phyloP scores from a whole-genome alignment of 2,113 vertebrate species.

The Ciconia boyciana region DNA sequence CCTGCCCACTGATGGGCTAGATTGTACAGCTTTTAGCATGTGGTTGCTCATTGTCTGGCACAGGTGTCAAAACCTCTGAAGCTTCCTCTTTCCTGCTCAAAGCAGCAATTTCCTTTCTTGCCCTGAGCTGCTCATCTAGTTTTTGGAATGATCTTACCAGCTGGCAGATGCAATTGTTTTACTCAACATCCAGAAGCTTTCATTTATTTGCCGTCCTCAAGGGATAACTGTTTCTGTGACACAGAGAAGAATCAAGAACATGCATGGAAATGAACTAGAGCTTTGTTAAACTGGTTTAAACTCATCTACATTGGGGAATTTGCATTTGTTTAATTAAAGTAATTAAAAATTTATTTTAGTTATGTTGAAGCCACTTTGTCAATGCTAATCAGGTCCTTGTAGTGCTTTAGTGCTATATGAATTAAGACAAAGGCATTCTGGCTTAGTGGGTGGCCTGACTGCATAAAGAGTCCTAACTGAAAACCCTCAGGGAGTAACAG shows the following conservation, averaged over 20 bases:
- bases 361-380: slow-evolving; percentile 13
- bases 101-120: slow-evolving; percentile 15
- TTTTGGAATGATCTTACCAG: neutral
- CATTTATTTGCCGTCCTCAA: neutral
- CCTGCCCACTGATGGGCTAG: neutral
- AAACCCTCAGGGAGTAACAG: neutral
- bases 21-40: neutral
- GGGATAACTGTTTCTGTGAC: neutral
- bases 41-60: neutral
- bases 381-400: slow-evolving; percentile 16
- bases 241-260: neutral
- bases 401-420: neutral
- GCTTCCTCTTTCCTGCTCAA: neutral
- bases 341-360: slow-evolving; percentile 36
- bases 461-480: neutral
- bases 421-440: slow-evolving; percentile 16
- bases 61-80: neutral
- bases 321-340: slow-evolving; percentile 49
- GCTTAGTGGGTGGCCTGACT: neutral
- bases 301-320: slow-evolving; percentile 1
- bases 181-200: neutral
- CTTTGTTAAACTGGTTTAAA: slow-evolving; percentile 10
- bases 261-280: neutral
- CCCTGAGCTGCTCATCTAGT: neutral
- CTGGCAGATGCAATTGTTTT: neutral